Conservation (phyloP, 37 sponge, comb jelly and placozoan genomes). For the Mnemiopsis leidyi region DNA sequence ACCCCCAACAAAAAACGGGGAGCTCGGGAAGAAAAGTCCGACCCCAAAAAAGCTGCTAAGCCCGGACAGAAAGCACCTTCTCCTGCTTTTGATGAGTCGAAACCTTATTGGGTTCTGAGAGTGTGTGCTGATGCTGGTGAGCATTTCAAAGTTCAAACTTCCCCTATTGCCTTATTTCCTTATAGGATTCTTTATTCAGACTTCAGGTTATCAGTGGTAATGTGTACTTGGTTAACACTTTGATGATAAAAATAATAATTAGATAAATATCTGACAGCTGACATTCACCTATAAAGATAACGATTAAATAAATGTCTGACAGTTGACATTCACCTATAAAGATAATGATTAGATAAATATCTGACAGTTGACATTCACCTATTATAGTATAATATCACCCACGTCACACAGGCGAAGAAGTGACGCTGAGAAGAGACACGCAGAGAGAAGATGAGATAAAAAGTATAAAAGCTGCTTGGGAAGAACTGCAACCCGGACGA, state of each 20-base stretch:
- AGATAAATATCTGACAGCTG: too few species aligned
- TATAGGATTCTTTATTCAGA: too few species aligned
- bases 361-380: too few species aligned
- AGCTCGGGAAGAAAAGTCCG: conserved; percentile 45
- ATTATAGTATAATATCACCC: too few species aligned
- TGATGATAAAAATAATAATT: not conserved
- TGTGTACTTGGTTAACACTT: not conserved
- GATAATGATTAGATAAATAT: too few species aligned
- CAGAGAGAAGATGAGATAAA: conserved; percentile 84
- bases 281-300: too few species aligned
- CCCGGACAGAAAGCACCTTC: conserved; percentile 13
- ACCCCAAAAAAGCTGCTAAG: conserved; percentile 9
- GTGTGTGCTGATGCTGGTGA: conserved; percentile 2
- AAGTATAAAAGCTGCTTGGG: conserved; percentile 87
- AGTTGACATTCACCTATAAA: too few species aligned
- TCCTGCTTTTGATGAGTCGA: conserved; percentile 33
- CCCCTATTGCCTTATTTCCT: not conserved
- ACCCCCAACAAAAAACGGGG: conserved; percentile 62
- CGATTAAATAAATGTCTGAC: too few species aligned
- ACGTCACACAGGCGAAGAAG: conserved; percentile 61
- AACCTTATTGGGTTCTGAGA: conserved; percentile 38
- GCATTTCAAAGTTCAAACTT: not conserved
- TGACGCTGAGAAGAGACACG: conserved; percentile 79
- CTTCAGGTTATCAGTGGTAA: too few species aligned
- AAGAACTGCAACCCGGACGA: conserved; percentile 86